Percentiles rank a stretch among this genome's conserved stretches.
Conservation (phyloP, 1,140 invertebrate genomes). For the Nymphalis io region DNA sequence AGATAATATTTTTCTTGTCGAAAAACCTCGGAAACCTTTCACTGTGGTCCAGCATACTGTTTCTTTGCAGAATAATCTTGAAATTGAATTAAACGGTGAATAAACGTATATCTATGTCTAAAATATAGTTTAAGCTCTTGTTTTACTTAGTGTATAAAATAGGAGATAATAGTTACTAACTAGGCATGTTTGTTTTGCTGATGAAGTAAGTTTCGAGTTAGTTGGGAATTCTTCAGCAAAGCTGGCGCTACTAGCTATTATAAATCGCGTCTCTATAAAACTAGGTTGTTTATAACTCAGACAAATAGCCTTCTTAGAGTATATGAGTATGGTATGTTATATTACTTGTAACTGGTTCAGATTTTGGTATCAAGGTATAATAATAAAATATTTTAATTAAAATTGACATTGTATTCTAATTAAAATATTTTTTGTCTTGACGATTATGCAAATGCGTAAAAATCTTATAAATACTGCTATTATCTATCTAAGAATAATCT, state of each 20-base stretch:
- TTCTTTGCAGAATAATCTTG: slow-evolving; percentile 21
- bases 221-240: slow-evolving; percentile 56
- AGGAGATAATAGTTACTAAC: slow-evolving; percentile 66
- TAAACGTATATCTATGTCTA: slow-evolving; percentile 16
- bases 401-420: no score
- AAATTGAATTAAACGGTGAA: slow-evolving; percentile 26
- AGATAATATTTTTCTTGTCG: background rate
- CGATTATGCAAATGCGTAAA: no score
- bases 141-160: slow-evolving; percentile 50
- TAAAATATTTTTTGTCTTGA: no score
- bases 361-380: no score
- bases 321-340: no score
- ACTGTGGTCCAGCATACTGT: slow-evolving; percentile 23
- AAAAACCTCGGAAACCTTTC: slow-evolving; percentile 14
- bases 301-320: slow-evolving; percentile 9
- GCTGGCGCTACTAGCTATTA: slow-evolving; percentile 45
- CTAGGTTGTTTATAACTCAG: slow-evolving; percentile 19
- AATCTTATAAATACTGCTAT: no score
- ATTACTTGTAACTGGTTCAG: background rate
- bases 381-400: no score
- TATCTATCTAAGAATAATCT: no score
- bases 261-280: slow-evolving; percentile 37
- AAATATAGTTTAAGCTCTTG: slow-evolving; percentile 13
- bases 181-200: slow-evolving; percentile 64
- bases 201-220: slow-evolving; percentile 59